A percentile compares a stretch with the other conserved stretches of the same genome.
Conservation (phyloP, 2,888 invertebrate genomes). For the Eupithecia tripunctaria region DNA sequence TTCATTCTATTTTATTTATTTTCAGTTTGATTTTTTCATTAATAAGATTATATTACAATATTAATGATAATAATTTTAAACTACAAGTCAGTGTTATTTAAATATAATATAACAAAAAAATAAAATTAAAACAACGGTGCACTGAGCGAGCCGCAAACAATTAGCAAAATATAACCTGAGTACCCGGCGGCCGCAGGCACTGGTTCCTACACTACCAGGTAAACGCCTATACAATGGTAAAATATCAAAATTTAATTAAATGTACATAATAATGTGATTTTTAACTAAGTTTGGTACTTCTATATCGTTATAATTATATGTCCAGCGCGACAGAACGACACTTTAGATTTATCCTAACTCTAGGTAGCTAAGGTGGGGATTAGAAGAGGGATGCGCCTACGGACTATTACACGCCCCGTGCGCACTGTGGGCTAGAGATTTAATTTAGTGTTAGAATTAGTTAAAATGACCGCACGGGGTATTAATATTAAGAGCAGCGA, state of each 20-base stretch:
- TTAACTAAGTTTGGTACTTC: constrained; percentile 84
- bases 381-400: constrained; percentile 62
- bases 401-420: constrained; percentile 57
- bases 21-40: constrained; percentile 84
- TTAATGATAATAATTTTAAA: constrained; percentile 84
- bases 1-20: constrained; percentile 82
- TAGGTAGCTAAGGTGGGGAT: constrained; percentile 75
- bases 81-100: constrained; percentile 84
- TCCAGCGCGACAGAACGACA: constrained; percentile 65
- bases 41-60: constrained; percentile 85
- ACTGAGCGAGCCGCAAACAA: constrained; percentile 63
- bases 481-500: not conserved
- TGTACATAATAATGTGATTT: constrained; percentile 82
- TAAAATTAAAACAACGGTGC: constrained; percentile 79
- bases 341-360: constrained; percentile 66
- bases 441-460: constrained; percentile 34
- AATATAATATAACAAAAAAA: constrained; percentile 82
- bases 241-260: constrained; percentile 82
- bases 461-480: constrained; percentile 38
- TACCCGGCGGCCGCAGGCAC: constrained; percentile 59
- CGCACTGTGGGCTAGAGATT: constrained; percentile 36
- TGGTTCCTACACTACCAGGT: constrained; percentile 59
- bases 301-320: constrained; percentile 72
- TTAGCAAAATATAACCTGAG: constrained; percentile 60
- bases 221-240: constrained; percentile 84